Conservation (phyloP, 2,113 vertebrate species). For the Ailuropoda melanoleuca region DNA sequence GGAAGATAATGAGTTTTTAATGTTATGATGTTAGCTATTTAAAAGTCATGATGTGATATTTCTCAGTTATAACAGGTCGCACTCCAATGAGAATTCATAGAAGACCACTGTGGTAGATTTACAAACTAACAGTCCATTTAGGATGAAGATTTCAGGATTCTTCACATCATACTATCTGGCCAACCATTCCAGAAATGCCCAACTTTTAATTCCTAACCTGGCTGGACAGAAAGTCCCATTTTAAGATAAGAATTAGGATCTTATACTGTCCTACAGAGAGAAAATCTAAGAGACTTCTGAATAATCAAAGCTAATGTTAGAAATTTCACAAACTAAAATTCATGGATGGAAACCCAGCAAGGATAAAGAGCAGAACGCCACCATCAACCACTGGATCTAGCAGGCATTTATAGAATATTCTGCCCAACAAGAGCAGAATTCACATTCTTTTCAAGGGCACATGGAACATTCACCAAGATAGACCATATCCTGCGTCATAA, state of each 20-base stretch:
- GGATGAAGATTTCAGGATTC: not conserved
- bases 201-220: not conserved
- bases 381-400: not conserved
- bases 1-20: not conserved
- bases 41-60: not conserved
- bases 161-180: not conserved
- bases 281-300: not conserved
- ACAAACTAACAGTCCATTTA: not conserved
- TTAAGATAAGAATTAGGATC: not conserved
- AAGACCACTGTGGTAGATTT: not conserved
- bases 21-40: not conserved
- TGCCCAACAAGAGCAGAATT: not conserved
- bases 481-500: not conserved
- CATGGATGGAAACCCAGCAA: not conserved
- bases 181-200: not conserved
- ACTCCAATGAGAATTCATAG: not conserved
- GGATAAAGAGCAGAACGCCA: not conserved
- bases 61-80: not conserved
- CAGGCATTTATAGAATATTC: not conserved
- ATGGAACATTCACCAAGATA: not conserved
- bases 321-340: not conserved
- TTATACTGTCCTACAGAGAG: not conserved
- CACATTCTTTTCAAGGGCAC: not conserved
- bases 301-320: not conserved
- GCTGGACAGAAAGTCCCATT: not conserved